These are phyloP conservation scores for Ammodytes marinus DNA, from an alignment of 2,113 vertebrate genomes.

Conservation along the genomic window DNA sequence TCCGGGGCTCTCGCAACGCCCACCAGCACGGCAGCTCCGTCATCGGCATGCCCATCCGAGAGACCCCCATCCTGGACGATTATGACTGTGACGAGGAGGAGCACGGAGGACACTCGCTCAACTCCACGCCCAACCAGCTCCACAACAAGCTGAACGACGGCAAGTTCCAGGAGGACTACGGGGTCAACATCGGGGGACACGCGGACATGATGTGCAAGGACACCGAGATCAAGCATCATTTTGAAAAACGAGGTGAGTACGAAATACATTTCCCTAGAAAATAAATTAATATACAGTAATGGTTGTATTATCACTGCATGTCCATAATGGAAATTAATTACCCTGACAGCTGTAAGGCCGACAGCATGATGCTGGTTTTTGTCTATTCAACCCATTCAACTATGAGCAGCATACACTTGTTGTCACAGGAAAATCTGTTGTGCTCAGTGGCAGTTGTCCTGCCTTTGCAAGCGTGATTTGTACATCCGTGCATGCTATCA, in stretches of 20 bases:
- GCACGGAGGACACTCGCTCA: constrained; percentile 80
- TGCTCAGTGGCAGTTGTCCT: constrained; percentile 51
- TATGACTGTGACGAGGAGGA: constrained; percentile 95
- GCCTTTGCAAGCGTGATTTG: constrained; percentile 49
- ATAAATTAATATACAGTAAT: constrained; percentile 2
- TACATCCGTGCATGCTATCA: constrained; percentile 47
- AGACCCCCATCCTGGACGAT: constrained; percentile 97
- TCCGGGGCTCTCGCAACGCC: constrained; percentile 86
- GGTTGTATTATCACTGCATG: neutral
- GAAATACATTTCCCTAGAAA: constrained; percentile 2
- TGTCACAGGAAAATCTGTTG: constrained; percentile 45
- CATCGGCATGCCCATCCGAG: constrained; percentile 95
- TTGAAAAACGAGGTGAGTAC: constrained; percentile 92
- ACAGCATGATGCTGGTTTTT: neutral
- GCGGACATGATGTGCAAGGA: constrained; percentile 89
- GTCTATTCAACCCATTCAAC: neutral
- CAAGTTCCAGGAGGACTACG: constrained; percentile 88
- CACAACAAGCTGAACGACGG: constrained; percentile 83
- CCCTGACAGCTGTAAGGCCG: constrained; percentile 8
- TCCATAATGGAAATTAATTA: constrained; percentile 9
- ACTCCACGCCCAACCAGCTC: constrained; percentile 80
- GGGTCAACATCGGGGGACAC: constrained; percentile 77
- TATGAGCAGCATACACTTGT: constrained; percentile 2
- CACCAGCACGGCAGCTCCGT: constrained; percentile 93
- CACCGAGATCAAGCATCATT: constrained; percentile 88